Evolutionary conservation across 2,888 invertebrate species (phyloP).

Genomic region (Acanthacorydalis orientalis): DNA sequence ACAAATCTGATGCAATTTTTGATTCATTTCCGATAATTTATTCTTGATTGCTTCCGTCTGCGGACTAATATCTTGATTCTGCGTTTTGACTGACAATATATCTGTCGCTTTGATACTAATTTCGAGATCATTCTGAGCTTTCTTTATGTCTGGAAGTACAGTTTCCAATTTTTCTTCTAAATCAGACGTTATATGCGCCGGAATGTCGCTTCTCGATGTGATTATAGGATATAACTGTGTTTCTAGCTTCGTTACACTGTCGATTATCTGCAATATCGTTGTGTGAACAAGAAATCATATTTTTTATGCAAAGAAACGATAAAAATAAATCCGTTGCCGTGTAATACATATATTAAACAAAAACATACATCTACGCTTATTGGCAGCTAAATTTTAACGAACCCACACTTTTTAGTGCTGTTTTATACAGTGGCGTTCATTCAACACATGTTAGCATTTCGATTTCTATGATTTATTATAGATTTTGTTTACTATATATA

Average conservation of each 20-base stretch:
- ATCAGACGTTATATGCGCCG: conserved; percentile 35
- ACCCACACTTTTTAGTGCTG: no score
- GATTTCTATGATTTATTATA: no score
- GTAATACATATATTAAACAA: no score
- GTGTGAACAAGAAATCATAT: conserved; percentile 6
- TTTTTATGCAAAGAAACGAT: conserved; percentile 3
- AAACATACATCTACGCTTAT: no score
- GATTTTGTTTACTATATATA: no score
- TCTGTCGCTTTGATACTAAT: conserved; percentile 48
- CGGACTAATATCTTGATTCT: conserved; percentile 24
- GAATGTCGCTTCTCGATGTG: conserved; percentile 27
- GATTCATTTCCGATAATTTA: conserved; percentile 47
- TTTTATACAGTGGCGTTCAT: no score
- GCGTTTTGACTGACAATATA: conserved; percentile 41
- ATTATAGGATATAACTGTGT: conserved; percentile 60
- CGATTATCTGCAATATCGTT: conserved; percentile 34
- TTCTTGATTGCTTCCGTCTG: conserved; percentile 42
- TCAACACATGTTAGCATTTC: no score
- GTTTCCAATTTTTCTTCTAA: conserved; percentile 37
- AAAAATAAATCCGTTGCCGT: neutral
- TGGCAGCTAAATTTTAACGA: no score
- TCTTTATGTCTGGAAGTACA: conserved; percentile 40
- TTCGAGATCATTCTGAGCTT: conserved; percentile 49
- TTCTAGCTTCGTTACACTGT: conserved; percentile 49
- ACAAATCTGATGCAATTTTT: conserved; percentile 45